phyloP scores from a whole-genome alignment of 2,888 invertebrate genomes.

The Plebejus melissa region DNA sequence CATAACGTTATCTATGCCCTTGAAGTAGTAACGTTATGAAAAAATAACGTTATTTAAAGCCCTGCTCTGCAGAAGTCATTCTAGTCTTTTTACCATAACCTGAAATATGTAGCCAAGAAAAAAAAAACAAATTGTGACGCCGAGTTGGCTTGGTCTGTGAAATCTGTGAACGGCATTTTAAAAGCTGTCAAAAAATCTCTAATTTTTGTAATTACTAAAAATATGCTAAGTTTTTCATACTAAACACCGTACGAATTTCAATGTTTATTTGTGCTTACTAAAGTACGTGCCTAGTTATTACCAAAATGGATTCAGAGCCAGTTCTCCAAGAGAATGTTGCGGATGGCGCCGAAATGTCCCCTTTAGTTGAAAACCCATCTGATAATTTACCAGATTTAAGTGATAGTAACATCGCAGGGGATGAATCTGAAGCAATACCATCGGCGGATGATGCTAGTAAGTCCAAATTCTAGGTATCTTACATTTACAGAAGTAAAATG shows the following conservation, averaged over 20 bases:
- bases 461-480: conserved; percentile 1
- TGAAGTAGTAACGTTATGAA: too few relatives aligned
- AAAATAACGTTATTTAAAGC: too few relatives aligned
- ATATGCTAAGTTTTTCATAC: conserved; percentile 46
- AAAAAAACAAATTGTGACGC: conserved; percentile 35
- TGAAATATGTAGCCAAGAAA: conserved; percentile 28
- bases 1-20: too few relatives aligned
- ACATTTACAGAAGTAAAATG: conserved; percentile 30
- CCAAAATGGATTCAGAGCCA: conserved; percentile 67
- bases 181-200: conserved; percentile 52
- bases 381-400: conserved; percentile 57
- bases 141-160: conserved; percentile 38
- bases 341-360: conserved; percentile 75
- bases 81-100: not conserved
- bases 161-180: conserved; percentile 36
- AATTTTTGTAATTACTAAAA: conserved; percentile 45
- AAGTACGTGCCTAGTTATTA: conserved; percentile 36
- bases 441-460: conserved; percentile 55
- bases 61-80: too few relatives aligned
- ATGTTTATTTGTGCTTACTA: conserved; percentile 49
- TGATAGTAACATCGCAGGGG: conserved; percentile 60
- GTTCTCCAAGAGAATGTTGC: conserved; percentile 59
- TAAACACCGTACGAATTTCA: conserved; percentile 48
- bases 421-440: conserved; percentile 53
- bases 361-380: conserved; percentile 59